Percentiles rank a stretch among this genome's conserved stretches.
phyloP scores from a whole-genome alignment of 1,140 invertebrate species.

The Cataglyphis hispanica region DNA sequence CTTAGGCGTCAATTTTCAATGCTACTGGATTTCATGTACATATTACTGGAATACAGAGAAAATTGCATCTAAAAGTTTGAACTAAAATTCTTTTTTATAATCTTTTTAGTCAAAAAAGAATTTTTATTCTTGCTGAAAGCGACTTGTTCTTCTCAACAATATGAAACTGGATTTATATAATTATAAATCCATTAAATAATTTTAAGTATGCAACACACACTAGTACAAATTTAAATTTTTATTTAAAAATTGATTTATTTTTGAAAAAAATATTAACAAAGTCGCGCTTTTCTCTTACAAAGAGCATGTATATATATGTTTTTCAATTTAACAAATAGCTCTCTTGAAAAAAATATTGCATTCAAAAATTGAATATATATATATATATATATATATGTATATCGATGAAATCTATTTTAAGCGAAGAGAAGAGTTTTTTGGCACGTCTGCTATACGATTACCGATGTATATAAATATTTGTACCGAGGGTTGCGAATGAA shows the following conservation, averaged over 20 bases:
- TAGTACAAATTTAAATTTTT: neutral
- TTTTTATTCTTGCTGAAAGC: neutral
- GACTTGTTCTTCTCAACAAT: neutral
- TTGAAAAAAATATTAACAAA: neutral
- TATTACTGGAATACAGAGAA: neutral
- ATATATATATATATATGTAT: too few species aligned
- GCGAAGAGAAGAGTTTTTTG: constrained; percentile 6
- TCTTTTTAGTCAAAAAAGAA: neutral
- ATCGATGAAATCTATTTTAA: neutral
- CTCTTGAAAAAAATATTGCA: neutral
- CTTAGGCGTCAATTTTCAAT: constrained; percentile 13
- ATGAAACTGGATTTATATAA: neutral
- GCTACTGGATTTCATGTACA: neutral
- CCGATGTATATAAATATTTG: constrained; percentile 61
- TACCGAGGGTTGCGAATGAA: constrained; percentile 54
- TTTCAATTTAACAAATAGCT: neutral
- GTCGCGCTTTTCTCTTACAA: neutral
- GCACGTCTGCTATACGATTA: constrained; percentile 33
- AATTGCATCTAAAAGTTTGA: neutral
- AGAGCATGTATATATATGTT: neutral
- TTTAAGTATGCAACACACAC: neutral
- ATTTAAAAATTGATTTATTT: neutral
- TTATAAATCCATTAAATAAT: too few species aligned
- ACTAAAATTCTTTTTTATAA: neutral
- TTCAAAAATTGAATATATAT: neutral